Conservation (phyloP, 2,797 vertebrate genomes). For the Eupleurogrammus muticus region DNA sequence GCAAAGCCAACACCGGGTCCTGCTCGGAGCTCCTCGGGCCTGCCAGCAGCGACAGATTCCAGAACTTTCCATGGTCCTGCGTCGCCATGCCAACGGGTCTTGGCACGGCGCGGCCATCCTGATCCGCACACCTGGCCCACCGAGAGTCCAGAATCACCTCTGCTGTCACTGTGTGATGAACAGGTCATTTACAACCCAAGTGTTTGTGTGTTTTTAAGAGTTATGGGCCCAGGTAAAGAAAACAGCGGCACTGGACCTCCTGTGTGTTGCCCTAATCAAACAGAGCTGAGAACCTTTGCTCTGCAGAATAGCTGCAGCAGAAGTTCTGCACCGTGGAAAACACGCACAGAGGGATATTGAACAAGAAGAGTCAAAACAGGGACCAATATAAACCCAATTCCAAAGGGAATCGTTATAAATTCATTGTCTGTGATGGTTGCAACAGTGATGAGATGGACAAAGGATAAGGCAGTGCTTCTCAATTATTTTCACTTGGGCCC, state of each 20-base stretch:
- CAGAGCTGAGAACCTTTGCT: constrained; percentile 71
- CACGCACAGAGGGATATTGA: constrained; percentile 61
- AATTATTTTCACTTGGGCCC: no score
- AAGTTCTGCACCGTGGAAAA: constrained; percentile 70
- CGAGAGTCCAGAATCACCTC: constrained; percentile 82
- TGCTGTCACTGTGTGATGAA: constrained; percentile 84
- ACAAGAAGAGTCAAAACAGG: no score
- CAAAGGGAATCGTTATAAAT: no score
- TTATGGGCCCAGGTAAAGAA: constrained; percentile 83
- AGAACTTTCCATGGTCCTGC: constrained; percentile 83
- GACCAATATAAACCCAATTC: no score
- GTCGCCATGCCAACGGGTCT: constrained; percentile 58
- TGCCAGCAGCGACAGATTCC: constrained; percentile 83
- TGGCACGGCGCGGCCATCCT: constrained; percentile 77
- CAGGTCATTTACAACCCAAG: constrained; percentile 86
- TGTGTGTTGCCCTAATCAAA: constrained; percentile 81
- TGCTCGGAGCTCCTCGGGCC: constrained; percentile 65
- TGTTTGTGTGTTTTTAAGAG: constrained; percentile 86
- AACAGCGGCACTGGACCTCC: constrained; percentile 81
- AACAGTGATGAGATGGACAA: no score
- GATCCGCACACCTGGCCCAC: constrained; percentile 85
- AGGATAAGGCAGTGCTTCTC: no score
- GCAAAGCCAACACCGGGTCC: constrained; percentile 85
- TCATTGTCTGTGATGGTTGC: no score
- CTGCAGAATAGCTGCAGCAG: constrained; percentile 65